Evolutionary conservation across 2,888 invertebrate genomes (phyloP).

Genomic region (Dasypogon diadema): DNA sequence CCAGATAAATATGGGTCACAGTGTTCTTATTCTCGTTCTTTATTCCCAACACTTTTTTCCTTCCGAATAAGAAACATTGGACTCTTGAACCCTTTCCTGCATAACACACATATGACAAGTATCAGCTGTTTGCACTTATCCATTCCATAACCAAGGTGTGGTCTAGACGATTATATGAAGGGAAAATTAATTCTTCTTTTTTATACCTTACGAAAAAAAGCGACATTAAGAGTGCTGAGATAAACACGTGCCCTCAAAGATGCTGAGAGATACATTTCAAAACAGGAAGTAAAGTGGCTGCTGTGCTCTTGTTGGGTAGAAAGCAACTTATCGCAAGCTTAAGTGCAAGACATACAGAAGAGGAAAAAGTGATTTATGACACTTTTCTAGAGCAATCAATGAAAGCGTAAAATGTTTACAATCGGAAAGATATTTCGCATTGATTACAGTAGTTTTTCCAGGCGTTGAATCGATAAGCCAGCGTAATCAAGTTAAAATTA

Average conservation of each 20-base stretch:
- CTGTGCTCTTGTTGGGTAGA: neutral
- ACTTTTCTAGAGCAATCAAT: neutral
- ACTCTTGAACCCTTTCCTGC: neutral
- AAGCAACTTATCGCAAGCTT: neutral
- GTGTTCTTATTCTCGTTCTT: too few relatives aligned
- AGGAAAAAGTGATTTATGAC: neutral
- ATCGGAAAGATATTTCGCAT: too few relatives aligned
- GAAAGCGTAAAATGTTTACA: conserved; percentile 2
- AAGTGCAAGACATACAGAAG: neutral
- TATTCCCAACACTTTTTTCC: too few relatives aligned
- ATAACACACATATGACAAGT: neutral
- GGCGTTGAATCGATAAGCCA: too few relatives aligned
- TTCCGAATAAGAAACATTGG: neutral
- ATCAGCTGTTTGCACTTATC: neutral
- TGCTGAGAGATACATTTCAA: conserved; percentile 35
- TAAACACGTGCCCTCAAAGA: conserved; percentile 31
- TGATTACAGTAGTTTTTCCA: too few relatives aligned
- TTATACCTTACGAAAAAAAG: neutral
- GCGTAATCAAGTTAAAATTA: too few relatives aligned
- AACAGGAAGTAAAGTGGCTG: conserved; percentile 23
- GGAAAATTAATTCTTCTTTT: neutral
- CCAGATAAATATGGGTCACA: too few relatives aligned
- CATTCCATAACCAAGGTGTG: neutral
- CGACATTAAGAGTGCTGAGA: conserved; percentile 2
- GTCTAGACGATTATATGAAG: conserved; percentile 1